phyloP scores from a whole-genome alignment of 1,140 invertebrate genomes.

The Bombus waltoni region DNA sequence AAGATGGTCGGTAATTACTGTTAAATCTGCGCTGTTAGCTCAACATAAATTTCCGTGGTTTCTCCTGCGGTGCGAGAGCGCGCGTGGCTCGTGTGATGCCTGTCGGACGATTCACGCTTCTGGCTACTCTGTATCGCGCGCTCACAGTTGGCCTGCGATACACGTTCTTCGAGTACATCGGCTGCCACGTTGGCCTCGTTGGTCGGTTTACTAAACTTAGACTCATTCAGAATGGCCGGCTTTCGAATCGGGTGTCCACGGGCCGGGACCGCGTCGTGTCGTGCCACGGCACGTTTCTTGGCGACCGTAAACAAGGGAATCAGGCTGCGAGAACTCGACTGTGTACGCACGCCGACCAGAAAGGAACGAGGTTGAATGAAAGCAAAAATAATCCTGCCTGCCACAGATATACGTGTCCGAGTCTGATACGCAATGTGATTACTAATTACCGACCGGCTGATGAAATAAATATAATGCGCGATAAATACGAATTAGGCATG shows the following conservation, averaged over 20 bases:
- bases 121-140: background rate
- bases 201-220: slow-evolving; percentile 71
- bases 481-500: no score
- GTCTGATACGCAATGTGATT: background rate
- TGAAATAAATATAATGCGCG: no score
- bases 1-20: slow-evolving; percentile 15
- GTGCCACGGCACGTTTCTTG: slow-evolving; percentile 21
- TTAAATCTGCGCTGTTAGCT: background rate
- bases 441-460: background rate
- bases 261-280: background rate
- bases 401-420: background rate
- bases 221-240: slow-evolving; percentile 69
- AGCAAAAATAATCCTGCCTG: background rate
- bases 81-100: background rate
- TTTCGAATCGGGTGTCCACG: slow-evolving; percentile 6
- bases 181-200: slow-evolving; percentile 30
- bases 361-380: background rate
- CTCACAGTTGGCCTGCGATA: slow-evolving; percentile 6
- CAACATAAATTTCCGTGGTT: slow-evolving; percentile 10
- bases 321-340: slow-evolving; percentile 3
- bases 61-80: no score
- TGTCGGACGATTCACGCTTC: background rate
- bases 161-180: slow-evolving; percentile 4
- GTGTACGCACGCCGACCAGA: background rate
- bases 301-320: slow-evolving; percentile 24